A percentile compares a stretch with the other conserved stretches of the same genome.
phyloP scores from a whole-genome alignment of 2,888 invertebrate genomes.

The Brachylomia viminalis region DNA sequence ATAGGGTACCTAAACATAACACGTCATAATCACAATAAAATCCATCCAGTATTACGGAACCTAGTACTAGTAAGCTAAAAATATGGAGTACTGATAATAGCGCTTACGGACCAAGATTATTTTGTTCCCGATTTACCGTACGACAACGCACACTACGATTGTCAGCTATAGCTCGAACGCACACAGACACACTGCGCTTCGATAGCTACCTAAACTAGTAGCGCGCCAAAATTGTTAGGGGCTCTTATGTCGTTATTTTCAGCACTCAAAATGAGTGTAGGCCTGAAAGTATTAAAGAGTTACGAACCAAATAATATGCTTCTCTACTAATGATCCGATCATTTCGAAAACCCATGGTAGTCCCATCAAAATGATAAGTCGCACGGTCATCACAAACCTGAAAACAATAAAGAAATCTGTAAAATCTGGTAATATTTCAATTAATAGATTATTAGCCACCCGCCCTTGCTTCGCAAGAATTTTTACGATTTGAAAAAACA shows the following conservation, averaged over 20 bases:
- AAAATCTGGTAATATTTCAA: not conserved
- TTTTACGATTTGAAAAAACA: not conserved
- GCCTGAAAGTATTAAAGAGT: not conserved
- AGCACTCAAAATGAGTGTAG: not conserved
- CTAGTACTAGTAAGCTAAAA: no score
- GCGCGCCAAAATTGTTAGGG: no score
- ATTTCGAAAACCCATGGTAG: constrained; percentile 93
- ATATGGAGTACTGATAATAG: no score
- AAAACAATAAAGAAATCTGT: constrained; percentile 65
- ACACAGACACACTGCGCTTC: no score
- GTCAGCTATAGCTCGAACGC: no score
- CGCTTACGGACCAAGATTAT: no score
- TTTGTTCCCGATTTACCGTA: no score
- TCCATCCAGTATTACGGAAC: no score
- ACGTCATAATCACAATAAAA: no score
- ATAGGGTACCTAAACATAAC: no score
- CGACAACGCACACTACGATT: no score
- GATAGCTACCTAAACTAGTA: no score
- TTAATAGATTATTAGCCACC: not conserved
- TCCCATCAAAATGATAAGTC: constrained; percentile 92
- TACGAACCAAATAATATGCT: constrained; percentile 80
- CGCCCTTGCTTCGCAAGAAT: not conserved
- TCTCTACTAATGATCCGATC: constrained; percentile 74
- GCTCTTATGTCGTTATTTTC: not conserved
- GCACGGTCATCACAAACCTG: constrained; percentile 91